These are phyloP conservation scores for Drosophila monieri DNA, from an alignment of 2,888 invertebrate genomes.

Conservation along the genomic window DNA sequence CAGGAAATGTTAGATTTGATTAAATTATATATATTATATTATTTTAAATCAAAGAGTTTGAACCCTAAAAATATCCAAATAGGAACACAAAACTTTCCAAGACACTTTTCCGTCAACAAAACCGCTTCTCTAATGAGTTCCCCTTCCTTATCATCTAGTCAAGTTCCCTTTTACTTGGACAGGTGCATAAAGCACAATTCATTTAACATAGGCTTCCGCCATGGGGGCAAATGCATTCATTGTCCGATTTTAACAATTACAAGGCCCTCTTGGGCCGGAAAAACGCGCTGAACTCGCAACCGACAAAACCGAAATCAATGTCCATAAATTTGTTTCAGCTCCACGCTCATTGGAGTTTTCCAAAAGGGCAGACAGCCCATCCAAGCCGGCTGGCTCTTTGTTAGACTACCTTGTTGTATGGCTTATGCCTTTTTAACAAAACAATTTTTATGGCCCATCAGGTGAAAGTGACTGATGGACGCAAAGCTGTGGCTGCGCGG, in stretches of 20 bases:
- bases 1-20: not conserved
- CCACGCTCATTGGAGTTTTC: slow-evolving; percentile 62
- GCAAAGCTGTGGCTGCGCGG: slow-evolving; percentile 46
- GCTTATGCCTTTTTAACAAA: slow-evolving; percentile 37
- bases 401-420: not conserved
- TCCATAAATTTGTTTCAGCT: slow-evolving; percentile 52
- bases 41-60: not conserved
- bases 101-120: slow-evolving; percentile 1
- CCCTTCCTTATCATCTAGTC: slow-evolving; percentile 30
- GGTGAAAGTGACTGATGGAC: slow-evolving; percentile 77
- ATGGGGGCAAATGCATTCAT: slow-evolving; percentile 33
- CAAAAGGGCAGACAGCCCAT: slow-evolving; percentile 52
- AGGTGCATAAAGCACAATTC: slow-evolving; percentile 55
- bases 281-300: slow-evolving; percentile 11
- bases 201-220: slow-evolving; percentile 40
- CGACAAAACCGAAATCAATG: slow-evolving; percentile 45
- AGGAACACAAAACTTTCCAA: slow-evolving; percentile 14
- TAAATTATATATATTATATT: too few species aligned
- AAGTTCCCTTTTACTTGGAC: slow-evolving; percentile 25
- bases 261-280: slow-evolving; percentile 2
- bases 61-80: not conserved
- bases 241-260: slow-evolving; percentile 51
- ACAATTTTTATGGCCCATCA: slow-evolving; percentile 67
- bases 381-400: slow-evolving; percentile 20
- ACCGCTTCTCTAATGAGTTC: slow-evolving; percentile 17